Conservation (phyloP, 2,888 invertebrate genomes). For the Cetonia aurata region DNA sequence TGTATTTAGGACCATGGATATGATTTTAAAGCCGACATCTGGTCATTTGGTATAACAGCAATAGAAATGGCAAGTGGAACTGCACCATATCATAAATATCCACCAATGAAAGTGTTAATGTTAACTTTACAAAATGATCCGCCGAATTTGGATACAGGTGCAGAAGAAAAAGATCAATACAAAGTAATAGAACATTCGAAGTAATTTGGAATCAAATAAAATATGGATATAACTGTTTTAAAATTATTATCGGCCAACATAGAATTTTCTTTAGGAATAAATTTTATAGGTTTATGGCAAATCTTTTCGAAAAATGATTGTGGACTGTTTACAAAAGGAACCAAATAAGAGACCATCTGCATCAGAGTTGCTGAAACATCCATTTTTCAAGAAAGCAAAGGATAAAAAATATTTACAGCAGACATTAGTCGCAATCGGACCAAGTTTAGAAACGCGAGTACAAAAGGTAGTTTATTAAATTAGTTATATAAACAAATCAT, state of each 20-base stretch:
- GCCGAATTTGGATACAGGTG: conserved; percentile 93
- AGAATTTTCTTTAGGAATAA: too few species aligned
- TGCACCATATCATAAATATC: conserved; percentile 98
- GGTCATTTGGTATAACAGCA: conserved; percentile 96
- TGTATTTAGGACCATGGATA: conserved; percentile 88
- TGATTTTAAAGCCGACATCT: conserved; percentile 96
- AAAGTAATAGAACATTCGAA: conserved; percentile 68
- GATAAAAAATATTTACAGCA: conserved; percentile 90
- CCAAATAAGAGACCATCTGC: conserved; percentile 95
- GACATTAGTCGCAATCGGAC: conserved; percentile 86
- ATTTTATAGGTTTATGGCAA: conserved; percentile 84
- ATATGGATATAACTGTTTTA: too few species aligned
- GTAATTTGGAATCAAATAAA: not conserved
- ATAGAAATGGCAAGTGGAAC: conserved; percentile 99
- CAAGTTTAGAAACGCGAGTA: conserved; percentile 90
- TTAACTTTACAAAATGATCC: conserved; percentile 98
- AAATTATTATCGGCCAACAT: too few species aligned
- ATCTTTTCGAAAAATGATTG: conserved; percentile 96
- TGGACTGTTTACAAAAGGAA: conserved; percentile 96
- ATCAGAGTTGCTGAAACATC: conserved; percentile 94
- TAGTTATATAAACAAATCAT: not conserved
- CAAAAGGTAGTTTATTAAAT: conserved; percentile 77
- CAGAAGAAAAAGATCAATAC: conserved; percentile 98
- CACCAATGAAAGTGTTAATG: conserved; percentile 99
- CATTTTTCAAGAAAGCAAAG: conserved; percentile 98